phyloP scores from a whole-genome alignment of 2,113 vertebrate species.

The Cairina moschata region DNA sequence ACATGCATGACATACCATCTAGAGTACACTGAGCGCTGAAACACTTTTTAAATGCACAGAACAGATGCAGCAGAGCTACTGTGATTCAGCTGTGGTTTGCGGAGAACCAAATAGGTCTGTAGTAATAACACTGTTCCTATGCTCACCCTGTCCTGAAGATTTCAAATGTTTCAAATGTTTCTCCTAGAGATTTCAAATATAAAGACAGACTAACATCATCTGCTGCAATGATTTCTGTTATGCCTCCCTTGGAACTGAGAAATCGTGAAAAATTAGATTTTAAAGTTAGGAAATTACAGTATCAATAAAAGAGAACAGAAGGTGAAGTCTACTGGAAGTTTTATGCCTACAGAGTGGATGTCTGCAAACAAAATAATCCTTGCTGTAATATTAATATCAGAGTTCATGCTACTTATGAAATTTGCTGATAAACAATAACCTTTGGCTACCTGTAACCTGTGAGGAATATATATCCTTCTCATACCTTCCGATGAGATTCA shows the following conservation, averaged over 20 bases:
- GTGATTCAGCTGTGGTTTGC: neutral
- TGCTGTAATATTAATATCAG: neutral
- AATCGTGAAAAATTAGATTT: neutral
- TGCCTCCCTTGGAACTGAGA: rapidly evolving
- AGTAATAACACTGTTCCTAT: neutral
- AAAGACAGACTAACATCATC: neutral
- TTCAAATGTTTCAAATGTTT: neutral
- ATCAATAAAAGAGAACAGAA: neutral
- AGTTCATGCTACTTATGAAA: neutral
- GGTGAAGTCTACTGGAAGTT: neutral
- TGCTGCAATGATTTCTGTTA: neutral
- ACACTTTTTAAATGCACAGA: neutral
- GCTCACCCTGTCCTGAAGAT: neutral
- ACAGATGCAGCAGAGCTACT: neutral
- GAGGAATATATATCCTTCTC: neutral
- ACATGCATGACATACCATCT: neutral
- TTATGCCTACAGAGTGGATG: neutral
- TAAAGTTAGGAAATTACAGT: neutral
- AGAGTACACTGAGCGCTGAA: neutral
- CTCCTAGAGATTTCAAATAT: neutral
- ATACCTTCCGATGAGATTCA: neutral
- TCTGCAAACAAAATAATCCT: neutral
- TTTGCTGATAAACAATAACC: neutral
- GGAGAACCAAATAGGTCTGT: neutral
- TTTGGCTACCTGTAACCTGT: neutral